phyloP scores from a whole-genome alignment of 2,113 vertebrate genomes.

The Actinemys pallida region DNA sequence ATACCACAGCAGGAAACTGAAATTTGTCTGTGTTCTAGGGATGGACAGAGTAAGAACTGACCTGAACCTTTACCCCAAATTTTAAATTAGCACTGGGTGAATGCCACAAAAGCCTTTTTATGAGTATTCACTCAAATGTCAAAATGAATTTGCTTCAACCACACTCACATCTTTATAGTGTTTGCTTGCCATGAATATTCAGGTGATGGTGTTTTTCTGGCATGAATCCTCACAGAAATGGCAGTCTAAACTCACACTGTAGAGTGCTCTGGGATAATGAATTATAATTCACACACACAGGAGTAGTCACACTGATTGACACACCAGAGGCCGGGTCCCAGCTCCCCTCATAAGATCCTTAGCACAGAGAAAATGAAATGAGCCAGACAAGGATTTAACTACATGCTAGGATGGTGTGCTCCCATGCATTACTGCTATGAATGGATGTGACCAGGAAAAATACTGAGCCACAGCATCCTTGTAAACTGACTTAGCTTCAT shows the following conservation, averaged over 20 bases:
- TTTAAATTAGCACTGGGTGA: not conserved
- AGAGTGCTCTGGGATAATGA: not conserved
- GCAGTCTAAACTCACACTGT: not conserved
- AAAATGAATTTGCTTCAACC: conserved; percentile 6
- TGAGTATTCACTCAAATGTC: not conserved
- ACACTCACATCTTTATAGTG: accelerated
- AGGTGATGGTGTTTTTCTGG: not conserved
- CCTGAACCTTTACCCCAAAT: not conserved
- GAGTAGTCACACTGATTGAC: not conserved
- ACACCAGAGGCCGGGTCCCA: not conserved
- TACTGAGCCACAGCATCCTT: not conserved
- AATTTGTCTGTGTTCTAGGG: not conserved
- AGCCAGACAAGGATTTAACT: not conserved
- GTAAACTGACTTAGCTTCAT: not conserved
- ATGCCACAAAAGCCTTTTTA: not conserved
- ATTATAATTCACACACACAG: not conserved
- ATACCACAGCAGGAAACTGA: not conserved
- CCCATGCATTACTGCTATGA: accelerated
- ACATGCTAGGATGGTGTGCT: not conserved
- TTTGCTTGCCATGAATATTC: not conserved
- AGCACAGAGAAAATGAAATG: not conserved
- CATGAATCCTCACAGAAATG: not conserved
- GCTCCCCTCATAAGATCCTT: not conserved
- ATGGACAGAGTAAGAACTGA: not conserved
- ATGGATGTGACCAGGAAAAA: not conserved